Percentiles rank a stretch among this genome's conserved stretches.
Conservation (phyloP, 2,888 invertebrate species). For the Napeogenes inachia region DNA sequence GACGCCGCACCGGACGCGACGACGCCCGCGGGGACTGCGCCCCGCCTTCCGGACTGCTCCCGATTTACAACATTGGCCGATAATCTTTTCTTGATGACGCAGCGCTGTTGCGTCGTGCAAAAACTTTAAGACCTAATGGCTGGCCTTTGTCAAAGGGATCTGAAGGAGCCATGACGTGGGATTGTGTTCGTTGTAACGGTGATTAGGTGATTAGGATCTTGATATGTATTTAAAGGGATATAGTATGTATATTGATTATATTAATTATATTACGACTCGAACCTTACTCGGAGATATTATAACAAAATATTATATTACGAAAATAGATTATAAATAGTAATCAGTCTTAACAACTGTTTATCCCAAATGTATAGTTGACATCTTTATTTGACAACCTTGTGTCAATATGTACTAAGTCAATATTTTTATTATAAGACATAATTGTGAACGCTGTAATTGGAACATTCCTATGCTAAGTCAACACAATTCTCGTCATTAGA, state of each 20-base stretch:
- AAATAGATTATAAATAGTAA: too few relatives aligned
- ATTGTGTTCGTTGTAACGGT: neutral
- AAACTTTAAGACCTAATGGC: slow-evolving; percentile 23
- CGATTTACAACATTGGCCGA: slow-evolving; percentile 70
- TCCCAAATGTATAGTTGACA: too few relatives aligned
- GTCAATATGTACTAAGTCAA: too few relatives aligned
- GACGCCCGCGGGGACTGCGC: slow-evolving; percentile 65
- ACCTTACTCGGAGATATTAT: too few relatives aligned
- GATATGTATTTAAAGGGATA: neutral
- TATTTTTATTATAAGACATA: neutral
- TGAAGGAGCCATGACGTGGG: neutral
- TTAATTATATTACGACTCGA: too few relatives aligned
- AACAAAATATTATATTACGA: too few relatives aligned
- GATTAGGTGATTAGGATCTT: neutral
- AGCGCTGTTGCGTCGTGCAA: slow-evolving; percentile 21
- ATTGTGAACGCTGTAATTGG: neutral
- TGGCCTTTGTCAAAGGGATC: slow-evolving; percentile 21
- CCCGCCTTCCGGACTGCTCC: slow-evolving; percentile 58
- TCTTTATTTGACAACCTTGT: too few relatives aligned
- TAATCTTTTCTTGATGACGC: slow-evolving; percentile 74
- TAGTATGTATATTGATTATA: too few relatives aligned
- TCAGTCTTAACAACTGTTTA: too few relatives aligned
- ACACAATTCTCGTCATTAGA: neutral
- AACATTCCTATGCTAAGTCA: neutral
- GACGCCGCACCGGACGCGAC: slow-evolving; percentile 68